Base-by-base conservation (phyloP, 92 coral and sea anemone genomes). In the Zoanthus gigantus region DNA sequence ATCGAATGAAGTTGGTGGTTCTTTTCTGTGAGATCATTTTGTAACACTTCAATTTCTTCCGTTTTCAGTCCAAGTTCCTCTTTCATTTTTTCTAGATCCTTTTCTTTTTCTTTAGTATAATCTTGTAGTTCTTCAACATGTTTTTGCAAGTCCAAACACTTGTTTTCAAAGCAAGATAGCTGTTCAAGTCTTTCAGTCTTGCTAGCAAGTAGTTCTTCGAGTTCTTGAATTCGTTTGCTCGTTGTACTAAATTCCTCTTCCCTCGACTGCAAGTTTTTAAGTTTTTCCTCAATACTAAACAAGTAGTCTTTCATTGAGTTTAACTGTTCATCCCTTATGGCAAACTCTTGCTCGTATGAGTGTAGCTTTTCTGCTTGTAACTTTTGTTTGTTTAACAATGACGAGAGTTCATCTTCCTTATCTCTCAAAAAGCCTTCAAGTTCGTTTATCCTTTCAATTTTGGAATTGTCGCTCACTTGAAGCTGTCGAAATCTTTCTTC, bases 11-110 rank as follows among this genome's bases (percentile, higher is more conserved):
- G 68, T 50, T 78, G 76, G 10, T 63, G 88, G 75, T 89, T 89
- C 72, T 96, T 95, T 76, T 90, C 93, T 9, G 91, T 72, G 17
- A 93, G 88, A 9, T 88, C 81, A 12, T 86, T 80, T 66, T 89
- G 89, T 29, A 87, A 79, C 47, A 91, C 90, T 80, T 75, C 83
- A 46, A 87, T 87, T 63, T 94, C 98, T 23, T 66, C 85, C n/a
- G 57, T 77, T 71, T 72, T 71, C 75, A 61, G 18, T 68, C 17
- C 75, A 46, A 90, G 63, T 12, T 78, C 82, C 45, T 79, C 85
- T 58, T 71, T 90, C 10, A 78, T 34, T 68, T 86, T 74, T 28
- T 78, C 74, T 18, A 79, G 54, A 6, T 73, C 52, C n/a, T 69
- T 65, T 65, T 81, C 75, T 45, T 17, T 66, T 14, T 6, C 28